Conservation (phyloP, 2,113 vertebrate species). For the Megaceryle maxima region DNA sequence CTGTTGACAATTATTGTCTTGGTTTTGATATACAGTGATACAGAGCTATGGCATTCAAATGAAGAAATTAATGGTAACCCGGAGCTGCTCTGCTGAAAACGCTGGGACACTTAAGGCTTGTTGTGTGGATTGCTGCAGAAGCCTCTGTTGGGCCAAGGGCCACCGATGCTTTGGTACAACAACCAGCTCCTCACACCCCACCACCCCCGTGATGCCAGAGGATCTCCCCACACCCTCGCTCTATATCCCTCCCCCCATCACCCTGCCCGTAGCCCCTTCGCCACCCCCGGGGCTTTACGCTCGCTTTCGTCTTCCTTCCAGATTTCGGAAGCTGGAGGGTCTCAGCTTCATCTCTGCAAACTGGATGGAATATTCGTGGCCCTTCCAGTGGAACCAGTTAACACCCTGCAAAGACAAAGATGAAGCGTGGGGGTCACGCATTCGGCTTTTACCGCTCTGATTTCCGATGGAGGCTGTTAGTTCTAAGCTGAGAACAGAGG, state of each 20-base stretch:
- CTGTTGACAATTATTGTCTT: background rate
- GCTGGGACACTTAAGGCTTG: slow-evolving; percentile 22
- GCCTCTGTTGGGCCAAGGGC: background rate
- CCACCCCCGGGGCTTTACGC: slow-evolving; percentile 70
- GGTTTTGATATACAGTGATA: background rate
- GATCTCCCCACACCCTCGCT: background rate
- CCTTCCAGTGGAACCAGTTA: slow-evolving; percentile 99
- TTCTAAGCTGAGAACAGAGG: background rate
- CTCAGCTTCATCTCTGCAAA: slow-evolving; percentile 98
- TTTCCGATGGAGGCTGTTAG: background rate
- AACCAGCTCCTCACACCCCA: background rate
- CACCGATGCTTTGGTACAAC: slow-evolving; percentile 55
- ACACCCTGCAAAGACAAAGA: slow-evolving; percentile 80
- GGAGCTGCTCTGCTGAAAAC: background rate
- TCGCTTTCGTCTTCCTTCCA: slow-evolving; percentile 93
- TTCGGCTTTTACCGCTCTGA: rapidly evolving
- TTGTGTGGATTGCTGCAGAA: slow-evolving; percentile 8
- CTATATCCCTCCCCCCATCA: background rate
- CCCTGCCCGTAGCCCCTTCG: slow-evolving; percentile 25
- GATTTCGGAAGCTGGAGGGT: slow-evolving; percentile 92
- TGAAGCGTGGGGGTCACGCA: background rate
- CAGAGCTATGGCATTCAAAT: background rate
- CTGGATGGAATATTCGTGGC: slow-evolving; percentile 93
- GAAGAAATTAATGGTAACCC: background rate
- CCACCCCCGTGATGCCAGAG: background rate